A percentile compares a stretch with the other conserved stretches of the same genome.
Evolutionary conservation across 2,113 vertebrate species (phyloP).

Genomic region (Sapayoa aenigma): DNA sequence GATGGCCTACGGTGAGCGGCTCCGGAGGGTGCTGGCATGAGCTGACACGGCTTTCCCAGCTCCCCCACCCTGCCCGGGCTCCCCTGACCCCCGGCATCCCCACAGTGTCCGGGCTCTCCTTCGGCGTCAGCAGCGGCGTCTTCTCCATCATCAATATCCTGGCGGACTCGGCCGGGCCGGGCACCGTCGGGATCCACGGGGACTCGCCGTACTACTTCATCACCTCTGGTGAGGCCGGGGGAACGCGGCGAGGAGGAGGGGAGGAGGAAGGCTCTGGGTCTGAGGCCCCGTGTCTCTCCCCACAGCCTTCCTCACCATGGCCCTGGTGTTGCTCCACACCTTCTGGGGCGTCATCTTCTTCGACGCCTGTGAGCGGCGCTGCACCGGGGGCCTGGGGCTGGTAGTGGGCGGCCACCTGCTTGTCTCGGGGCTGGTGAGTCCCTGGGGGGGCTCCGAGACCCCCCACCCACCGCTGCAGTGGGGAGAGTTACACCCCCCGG

Average conservation of each 20-base stretch:
- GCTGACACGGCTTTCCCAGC: background rate
- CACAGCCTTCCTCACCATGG: constrained; percentile 78
- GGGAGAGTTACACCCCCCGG: background rate
- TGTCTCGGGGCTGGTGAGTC: constrained; percentile 77
- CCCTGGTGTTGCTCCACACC: constrained; percentile 76
- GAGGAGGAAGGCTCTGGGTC: background rate
- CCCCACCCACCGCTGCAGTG: background rate
- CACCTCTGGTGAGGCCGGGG: constrained; percentile 71
- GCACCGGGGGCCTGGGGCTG: constrained; percentile 63
- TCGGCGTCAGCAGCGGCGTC: constrained; percentile 76
- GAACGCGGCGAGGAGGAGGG: accelerated
- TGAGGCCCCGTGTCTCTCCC: background rate
- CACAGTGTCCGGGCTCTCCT: constrained; percentile 78
- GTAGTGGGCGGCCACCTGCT: constrained; percentile 75
- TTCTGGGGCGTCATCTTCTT: constrained; percentile 83
- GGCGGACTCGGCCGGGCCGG: constrained; percentile 74
- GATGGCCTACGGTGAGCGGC: constrained; percentile 79
- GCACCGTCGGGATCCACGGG: constrained; percentile 78
- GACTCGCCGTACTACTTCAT: constrained; percentile 80
- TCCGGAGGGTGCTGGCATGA: background rate
- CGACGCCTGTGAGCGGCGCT: constrained; percentile 72
- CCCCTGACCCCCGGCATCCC: background rate
- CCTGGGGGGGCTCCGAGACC: background rate
- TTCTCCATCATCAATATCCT: constrained; percentile 77
- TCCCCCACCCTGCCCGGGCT: background rate